Base-by-base conservation (phyloP, 1,140 invertebrate species). In the Popillia japonica region DNA sequence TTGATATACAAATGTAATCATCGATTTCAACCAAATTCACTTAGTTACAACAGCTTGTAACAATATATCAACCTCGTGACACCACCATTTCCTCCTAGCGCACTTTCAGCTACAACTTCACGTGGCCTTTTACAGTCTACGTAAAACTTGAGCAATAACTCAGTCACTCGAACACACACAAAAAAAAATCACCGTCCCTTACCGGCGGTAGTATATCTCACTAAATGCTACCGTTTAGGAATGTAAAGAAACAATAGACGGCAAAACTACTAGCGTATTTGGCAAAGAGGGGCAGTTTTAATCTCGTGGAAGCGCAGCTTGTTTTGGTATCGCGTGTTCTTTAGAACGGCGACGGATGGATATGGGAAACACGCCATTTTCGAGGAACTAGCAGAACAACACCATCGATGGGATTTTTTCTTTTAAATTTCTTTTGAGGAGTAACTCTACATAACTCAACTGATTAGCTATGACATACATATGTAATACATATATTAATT, bases 341-440 rank as follows among this genome's bases (percentile, higher is more conserved):
- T 68, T 68, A 68, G 22, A 68, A 23, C 3, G 27, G 22, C 20
- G 27, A 9, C 22, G 17, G 61, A 27, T 34, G 22, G 11, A 68
- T 68, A 68, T 68, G 61, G 61, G 61, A 68, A 68, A 68, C 20
- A 23, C 27, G 9, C 61, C 61, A 68, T 68, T 68, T 68, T 68
- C 20, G 61, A 8, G 27, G 14, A 68, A 22, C 61, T 17, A 14
- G 61, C 27, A 68, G 4, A 68, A 68, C 61, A 10, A 68, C 61
- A 22, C 27, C 22, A 34, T 8, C 61, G 61, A 22, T 68, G 61
- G 20, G 61, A 68, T 68, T 68, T 34, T 68, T 68, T 68, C 22
- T 34, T 68, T 68, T 68, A 7, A 68, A 68, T 27, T 6, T 17
- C 23, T 11, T 68, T 17, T 1, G 6, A 48, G 44, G 8, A 7